Percentiles rank a stretch among this genome's conserved stretches.
Conservation (phyloP, 1,140 invertebrate genomes). For the Cylas formicarius region DNA sequence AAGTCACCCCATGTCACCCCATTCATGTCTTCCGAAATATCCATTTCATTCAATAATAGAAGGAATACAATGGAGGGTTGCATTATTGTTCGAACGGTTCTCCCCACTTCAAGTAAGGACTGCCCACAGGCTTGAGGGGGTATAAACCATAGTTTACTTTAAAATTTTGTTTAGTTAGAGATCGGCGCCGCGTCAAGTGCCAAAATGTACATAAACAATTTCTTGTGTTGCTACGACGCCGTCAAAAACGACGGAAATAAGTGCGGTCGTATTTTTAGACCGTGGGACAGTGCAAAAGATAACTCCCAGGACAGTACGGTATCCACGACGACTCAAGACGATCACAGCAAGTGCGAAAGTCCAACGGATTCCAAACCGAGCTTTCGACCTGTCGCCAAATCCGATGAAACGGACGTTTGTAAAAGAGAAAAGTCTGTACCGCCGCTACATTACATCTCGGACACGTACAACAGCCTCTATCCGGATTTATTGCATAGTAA, state of each 20-base stretch:
- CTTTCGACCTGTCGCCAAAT: constrained; percentile 11
- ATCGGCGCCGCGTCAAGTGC: constrained; percentile 27
- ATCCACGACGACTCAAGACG: constrained; percentile 46
- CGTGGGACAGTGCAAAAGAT: constrained; percentile 37
- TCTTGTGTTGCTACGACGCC: constrained; percentile 13
- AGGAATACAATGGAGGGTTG: constrained; percentile 31
- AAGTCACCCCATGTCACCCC: constrained; percentile 26
- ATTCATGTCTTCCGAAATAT: constrained; percentile 30
- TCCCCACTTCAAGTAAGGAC: constrained; percentile 35
- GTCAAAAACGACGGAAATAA: constrained; percentile 17
- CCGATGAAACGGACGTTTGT: neutral
- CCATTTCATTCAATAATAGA: constrained; percentile 38
- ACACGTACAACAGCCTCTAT: constrained; percentile 28
- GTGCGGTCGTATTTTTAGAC: constrained; percentile 35
- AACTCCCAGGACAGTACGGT: constrained; percentile 47
- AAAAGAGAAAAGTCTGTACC: constrained; percentile 30
- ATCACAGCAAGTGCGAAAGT: constrained; percentile 6
- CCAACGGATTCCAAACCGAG: constrained; percentile 22
- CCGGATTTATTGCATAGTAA: constrained; percentile 35
- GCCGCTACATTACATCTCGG: constrained; percentile 36
- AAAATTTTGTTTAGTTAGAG: constrained; percentile 34
- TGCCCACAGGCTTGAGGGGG: constrained; percentile 29
- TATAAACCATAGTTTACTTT: constrained; percentile 34
- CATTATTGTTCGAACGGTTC: constrained; percentile 36
- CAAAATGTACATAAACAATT: constrained; percentile 19